Base-by-base conservation (phyloP, 92 coral and sea anemone genomes). In the Zoanthus gigantus region DNA sequence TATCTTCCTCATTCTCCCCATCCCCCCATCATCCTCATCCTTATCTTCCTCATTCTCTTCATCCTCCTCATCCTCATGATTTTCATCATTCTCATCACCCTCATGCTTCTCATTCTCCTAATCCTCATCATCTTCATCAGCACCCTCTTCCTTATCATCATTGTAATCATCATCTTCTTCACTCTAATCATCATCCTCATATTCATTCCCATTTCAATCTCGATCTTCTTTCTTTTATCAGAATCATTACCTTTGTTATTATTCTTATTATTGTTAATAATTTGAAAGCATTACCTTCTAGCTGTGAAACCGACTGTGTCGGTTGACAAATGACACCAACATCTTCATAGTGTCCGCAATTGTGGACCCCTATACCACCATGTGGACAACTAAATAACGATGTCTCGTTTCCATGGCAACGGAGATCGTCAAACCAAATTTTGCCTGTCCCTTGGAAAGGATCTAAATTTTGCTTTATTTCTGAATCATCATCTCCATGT, bases 371-470 rank as follows among this genome's bases (percentile, higher is more conserved):
- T 29, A 71, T 29, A 5, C 42, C 76, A 34, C n/a, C 76, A 34
- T 71, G 42, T 13, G 78, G 58, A 45, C 78, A 74, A 14, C 4
- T 52, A 0, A 74, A 54, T 30, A 74, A n/a, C 2, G 78, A 44
- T 7, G 57, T n/a, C 47, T 74, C 78, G 78, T 74, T 74, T 74
- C 78, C 78, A 74, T 74, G 7, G 13, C 78, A 74, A 45, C 56
- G 58, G 5, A 74, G 5, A 15, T 74, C 58, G 32, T 74, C 78
- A 0, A 71, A 31, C 76, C 76, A 71, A 71, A 71, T 71, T 37
- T 32, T 31, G 4, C 76, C 76, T 31, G 50, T 16, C 4, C 78
- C 78, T 9, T 74, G 57, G 58, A 53, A 53, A 53, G 58, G 58
- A 53, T 53, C 11, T 53, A 53, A 53, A 53, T 53, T 53, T 53